These are phyloP conservation scores for Xanthia icteritia DNA, from an alignment of 2,888 invertebrate genomes.

Conservation along the genomic window DNA sequence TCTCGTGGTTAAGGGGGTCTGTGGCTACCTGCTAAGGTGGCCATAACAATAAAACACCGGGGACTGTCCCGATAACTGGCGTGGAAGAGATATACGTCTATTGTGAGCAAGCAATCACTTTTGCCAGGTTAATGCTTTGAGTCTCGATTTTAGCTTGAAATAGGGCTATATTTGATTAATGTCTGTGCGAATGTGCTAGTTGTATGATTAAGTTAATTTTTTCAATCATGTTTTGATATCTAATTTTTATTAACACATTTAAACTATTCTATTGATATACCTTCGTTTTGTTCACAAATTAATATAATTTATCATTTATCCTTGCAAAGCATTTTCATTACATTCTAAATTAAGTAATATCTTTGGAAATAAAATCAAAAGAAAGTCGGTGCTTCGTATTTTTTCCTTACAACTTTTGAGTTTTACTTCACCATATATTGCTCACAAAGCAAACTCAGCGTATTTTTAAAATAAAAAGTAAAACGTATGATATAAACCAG, in stretches of 20 bases:
- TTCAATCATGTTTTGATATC: not conserved
- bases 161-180: slow-evolving; percentile 5
- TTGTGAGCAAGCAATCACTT: slow-evolving; percentile 64
- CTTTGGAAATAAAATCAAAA: not conserved
- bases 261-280: not conserved
- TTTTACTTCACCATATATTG: not conserved
- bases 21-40: slow-evolving; percentile 65
- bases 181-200: not conserved
- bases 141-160: slow-evolving; percentile 31
- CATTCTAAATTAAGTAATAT: not conserved
- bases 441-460: slow-evolving; percentile 12
- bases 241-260: not conserved
- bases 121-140: slow-evolving; percentile 51
- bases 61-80: slow-evolving; percentile 69
- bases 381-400: not conserved
- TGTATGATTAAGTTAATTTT: not conserved
- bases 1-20: slow-evolving; percentile 17
- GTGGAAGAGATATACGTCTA: slow-evolving; percentile 70
- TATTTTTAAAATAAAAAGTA: slow-evolving; percentile 29
- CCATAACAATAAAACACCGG: slow-evolving; percentile 71
- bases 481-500: slow-evolving; percentile 34
- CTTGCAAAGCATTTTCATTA: not conserved
- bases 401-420: not conserved
- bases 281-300: not conserved
- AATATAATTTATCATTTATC: not conserved